Evolutionary conservation across 2,113 vertebrate species (phyloP).

Genomic region (Muntiacus reevesi): DNA sequence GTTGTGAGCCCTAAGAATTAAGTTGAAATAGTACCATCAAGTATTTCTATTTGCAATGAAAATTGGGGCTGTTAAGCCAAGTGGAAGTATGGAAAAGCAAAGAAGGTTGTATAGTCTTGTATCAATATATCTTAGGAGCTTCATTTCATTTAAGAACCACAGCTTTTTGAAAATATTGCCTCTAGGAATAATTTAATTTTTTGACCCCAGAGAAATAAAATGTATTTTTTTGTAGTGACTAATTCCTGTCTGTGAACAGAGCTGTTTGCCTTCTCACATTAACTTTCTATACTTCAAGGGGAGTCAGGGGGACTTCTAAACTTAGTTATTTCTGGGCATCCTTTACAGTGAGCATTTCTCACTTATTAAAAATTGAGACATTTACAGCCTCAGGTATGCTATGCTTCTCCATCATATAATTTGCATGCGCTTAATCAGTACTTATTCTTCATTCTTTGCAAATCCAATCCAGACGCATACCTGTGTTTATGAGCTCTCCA

Average conservation of each 20-base stretch:
- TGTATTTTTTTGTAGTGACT: neutral
- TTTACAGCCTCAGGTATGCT: neutral
- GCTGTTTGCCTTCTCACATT: neutral
- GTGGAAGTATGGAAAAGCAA: neutral
- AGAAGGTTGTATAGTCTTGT: neutral
- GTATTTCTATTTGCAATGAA: neutral
- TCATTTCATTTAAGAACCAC: neutral
- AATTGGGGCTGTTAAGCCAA: neutral
- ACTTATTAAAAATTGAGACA: neutral
- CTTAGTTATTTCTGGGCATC: neutral
- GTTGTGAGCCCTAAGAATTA: neutral
- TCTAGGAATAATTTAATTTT: neutral
- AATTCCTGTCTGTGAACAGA: neutral
- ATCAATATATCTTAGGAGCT: neutral
- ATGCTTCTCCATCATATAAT: neutral
- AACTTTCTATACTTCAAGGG: neutral
- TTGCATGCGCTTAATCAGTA: neutral
- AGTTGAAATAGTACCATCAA: neutral
- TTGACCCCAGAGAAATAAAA: neutral
- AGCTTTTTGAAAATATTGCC: neutral
- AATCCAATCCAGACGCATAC: neutral
- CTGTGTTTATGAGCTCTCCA: neutral
- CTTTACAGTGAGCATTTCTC: neutral
- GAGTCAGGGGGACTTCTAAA: neutral
- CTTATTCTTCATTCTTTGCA: constrained; percentile 41